Percentiles rank a stretch among this genome's conserved stretches.
These are phyloP conservation scores for Dermatemys mawii DNA, from an alignment of 2,113 vertebrate genomes.

Conservation along the genomic window DNA sequence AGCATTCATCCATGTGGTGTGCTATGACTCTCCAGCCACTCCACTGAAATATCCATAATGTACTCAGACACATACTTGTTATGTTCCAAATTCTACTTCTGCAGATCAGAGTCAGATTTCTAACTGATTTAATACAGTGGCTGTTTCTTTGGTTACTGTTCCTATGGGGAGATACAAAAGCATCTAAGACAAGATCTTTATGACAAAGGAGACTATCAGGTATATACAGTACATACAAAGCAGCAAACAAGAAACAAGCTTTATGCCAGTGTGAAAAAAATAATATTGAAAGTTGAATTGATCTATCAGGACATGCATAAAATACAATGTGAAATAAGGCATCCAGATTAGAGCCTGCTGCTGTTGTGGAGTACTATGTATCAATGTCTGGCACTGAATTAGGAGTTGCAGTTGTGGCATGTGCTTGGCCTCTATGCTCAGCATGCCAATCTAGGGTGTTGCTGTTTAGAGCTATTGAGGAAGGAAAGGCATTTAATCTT, in stretches of 20 bases:
- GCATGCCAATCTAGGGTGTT: conserved; percentile 39
- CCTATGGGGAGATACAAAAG: conserved; percentile 38
- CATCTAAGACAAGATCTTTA: conserved; percentile 29
- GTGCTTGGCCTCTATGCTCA: conserved; percentile 34
- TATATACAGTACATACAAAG: conserved; percentile 1
- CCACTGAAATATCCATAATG: conserved; percentile 45
- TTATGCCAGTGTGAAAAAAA: conserved; percentile 9
- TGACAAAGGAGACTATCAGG: neutral
- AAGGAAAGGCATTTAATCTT: conserved; percentile 63
- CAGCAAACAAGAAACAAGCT: conserved; percentile 20
- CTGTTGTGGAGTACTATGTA: conserved; percentile 21
- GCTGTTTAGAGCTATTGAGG: conserved; percentile 38
- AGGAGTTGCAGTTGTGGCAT: conserved; percentile 61
- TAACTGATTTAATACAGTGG: conserved; percentile 66
- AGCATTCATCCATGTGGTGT: neutral
- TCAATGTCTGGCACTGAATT: conserved; percentile 54
- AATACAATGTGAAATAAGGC: conserved; percentile 39
- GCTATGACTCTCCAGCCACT: conserved; percentile 1
- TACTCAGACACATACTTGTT: conserved; percentile 48
- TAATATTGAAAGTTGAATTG: conserved; percentile 15
- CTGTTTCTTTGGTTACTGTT: conserved; percentile 53
- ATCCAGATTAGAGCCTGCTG: conserved; percentile 29
- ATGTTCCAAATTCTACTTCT: conserved; percentile 58
- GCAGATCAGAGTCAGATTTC: conserved; percentile 72
- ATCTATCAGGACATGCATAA: conserved; percentile 36